These are phyloP conservation scores for Neoscelio sp. DNA, from an alignment of 2,888 invertebrate species.

Conservation along the genomic window DNA sequence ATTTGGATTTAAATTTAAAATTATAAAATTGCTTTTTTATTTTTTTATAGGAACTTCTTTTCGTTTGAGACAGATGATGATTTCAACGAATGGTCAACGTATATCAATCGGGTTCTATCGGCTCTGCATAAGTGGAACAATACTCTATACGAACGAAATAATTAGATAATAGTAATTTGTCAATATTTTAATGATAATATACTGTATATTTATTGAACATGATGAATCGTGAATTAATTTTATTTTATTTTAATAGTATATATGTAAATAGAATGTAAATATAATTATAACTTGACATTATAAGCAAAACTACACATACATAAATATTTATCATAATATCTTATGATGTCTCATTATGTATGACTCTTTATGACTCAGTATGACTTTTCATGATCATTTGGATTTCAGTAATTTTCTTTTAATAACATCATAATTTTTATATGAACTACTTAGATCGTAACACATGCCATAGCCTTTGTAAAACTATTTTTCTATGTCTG, in stretches of 20 bases:
- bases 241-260: conserved; percentile 10
- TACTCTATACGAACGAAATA: conserved; percentile 20
- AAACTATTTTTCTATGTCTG: too few species aligned
- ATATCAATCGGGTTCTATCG: conserved; percentile 82
- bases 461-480: too few species aligned
- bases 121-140: conserved; percentile 83
- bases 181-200: background rate
- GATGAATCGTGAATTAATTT: conserved; percentile 9
- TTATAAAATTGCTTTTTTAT: conserved; percentile 5
- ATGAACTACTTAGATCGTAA: too few species aligned
- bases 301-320: background rate
- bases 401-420: too few species aligned
- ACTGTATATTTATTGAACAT: conserved; percentile 23
- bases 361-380: too few species aligned
- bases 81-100: conserved; percentile 82
- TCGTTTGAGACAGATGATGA: conserved; percentile 83
- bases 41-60: conserved; percentile 81
- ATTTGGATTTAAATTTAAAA: conserved; percentile 19
- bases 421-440: too few species aligned
- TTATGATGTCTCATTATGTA: too few species aligned
- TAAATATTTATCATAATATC: too few species aligned
- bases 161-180: background rate
- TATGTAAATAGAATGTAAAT: conserved; percentile 33
- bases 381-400: too few species aligned
- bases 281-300: conserved; percentile 6